phyloP scores from a whole-genome alignment of 1,140 invertebrate genomes.

The Drosophila gunungcola region DNA sequence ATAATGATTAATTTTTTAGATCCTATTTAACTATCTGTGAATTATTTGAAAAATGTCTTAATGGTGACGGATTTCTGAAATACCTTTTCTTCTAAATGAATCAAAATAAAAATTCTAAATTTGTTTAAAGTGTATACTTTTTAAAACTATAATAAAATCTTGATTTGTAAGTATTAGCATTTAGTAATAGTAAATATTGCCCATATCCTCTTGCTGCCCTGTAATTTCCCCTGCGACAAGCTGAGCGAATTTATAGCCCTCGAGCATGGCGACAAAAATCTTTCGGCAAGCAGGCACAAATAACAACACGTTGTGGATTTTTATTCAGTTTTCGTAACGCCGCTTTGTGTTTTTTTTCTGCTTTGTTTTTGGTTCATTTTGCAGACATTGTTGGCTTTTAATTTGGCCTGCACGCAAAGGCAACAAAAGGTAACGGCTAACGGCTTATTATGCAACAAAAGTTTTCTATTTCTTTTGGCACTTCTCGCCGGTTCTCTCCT shows the following conservation, averaged over 20 bases:
- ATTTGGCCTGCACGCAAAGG: constrained; percentile 73
- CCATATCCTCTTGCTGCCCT: constrained; percentile 6
- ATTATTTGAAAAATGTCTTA: too few species aligned
- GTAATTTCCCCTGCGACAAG: constrained; percentile 50
- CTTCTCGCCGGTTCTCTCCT: constrained; percentile 23
- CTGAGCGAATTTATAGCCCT: constrained; percentile 75
- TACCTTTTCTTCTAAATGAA: too few species aligned
- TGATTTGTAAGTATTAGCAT: neutral
- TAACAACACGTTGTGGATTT: constrained; percentile 72
- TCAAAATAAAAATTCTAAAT: too few species aligned
- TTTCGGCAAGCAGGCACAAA: constrained; percentile 65
- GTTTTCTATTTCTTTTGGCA: constrained; percentile 70
- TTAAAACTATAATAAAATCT: too few species aligned
- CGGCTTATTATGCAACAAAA: constrained; percentile 69
- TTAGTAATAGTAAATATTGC: neutral
- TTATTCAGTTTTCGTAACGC: constrained; percentile 29
- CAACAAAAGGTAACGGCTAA: constrained; percentile 65
- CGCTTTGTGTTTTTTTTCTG: constrained; percentile 11
- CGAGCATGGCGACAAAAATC: constrained; percentile 77
- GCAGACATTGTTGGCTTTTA: constrained; percentile 81
- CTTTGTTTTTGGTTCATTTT: constrained; percentile 76
- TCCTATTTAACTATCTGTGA: too few species aligned
- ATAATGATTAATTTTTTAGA: too few species aligned
- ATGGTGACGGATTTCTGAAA: too few species aligned
- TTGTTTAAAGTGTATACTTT: too few species aligned